These are phyloP conservation scores for Sapayoa aenigma DNA, from an alignment of 2,113 vertebrate genomes.

Conservation along the genomic window DNA sequence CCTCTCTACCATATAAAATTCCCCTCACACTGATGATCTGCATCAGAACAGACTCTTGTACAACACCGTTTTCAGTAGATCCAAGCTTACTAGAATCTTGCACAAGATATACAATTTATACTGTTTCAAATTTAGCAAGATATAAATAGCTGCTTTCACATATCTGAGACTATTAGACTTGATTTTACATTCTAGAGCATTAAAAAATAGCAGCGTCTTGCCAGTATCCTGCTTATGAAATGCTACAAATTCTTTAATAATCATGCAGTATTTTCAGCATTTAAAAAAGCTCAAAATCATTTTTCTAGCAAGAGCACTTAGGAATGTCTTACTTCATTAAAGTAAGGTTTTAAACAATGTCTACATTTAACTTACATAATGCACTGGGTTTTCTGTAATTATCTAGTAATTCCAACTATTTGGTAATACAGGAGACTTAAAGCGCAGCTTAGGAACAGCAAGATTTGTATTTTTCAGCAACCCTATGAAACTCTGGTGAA, in stretches of 20 bases:
- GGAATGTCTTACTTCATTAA: slow-evolving; percentile 17
- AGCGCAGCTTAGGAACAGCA: not conserved
- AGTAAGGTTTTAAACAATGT: not conserved
- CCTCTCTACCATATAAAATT: not conserved
- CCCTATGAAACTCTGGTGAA: not conserved
- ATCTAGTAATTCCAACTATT: slow-evolving; percentile 37
- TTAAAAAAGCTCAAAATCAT: not conserved
- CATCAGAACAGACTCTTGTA: not conserved
- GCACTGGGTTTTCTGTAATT: slow-evolving; percentile 22
- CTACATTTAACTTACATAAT: slow-evolving; percentile 33
- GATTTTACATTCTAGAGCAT: not conserved
- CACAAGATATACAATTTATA: not conserved
- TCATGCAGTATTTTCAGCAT: not conserved
- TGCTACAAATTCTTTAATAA: not conserved
- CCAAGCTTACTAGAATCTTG: not conserved
- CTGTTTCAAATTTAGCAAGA: not conserved
- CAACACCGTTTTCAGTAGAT: not conserved
- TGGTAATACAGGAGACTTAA: slow-evolving; percentile 31
- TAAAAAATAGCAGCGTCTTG: not conserved
- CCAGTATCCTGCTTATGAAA: not conserved
- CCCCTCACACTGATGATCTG: not conserved
- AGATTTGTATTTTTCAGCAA: slow-evolving; percentile 5
- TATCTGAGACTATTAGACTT: not conserved
- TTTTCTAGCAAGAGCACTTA: not conserved
- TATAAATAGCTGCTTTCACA: not conserved